Base-by-base conservation (phyloP, 2,888 invertebrate species). In the Pachymerium ferrugineum region DNA sequence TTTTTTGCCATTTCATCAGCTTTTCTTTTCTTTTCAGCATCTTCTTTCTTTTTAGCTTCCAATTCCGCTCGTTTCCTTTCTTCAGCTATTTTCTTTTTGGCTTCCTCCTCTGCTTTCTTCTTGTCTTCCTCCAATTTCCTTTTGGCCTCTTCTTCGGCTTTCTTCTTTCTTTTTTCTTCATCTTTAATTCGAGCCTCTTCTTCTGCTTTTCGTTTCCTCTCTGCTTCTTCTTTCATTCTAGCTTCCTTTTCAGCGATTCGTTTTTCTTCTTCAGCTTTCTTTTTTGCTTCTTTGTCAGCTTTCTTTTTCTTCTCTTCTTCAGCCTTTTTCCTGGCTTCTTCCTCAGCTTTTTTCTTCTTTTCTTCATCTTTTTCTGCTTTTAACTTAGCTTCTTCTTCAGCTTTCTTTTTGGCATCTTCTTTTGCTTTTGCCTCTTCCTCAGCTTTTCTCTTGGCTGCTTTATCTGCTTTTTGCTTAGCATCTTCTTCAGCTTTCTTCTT, bases 1-100 rank as follows among this genome's bases (percentile, higher is more conserved):
- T 14, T 47, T 38, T 67, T 16, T 74, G 74, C 25, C 33, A 30
- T 33, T 80, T 77, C 76, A 22, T 47, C 72, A 81, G 62, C 83
- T 76, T 30, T 81, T 82, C 72, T 81, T 76, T 78, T 83, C 82
- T 75, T 82, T 82, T 77, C 82, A 82, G 12, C 76, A 76, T 76
- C 79, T 76, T 75, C 82, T 82, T 73, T 83, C 82, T 47, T 83
- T 82, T 33, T 83, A 82, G 74, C 81, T 82, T 3, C 82, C 80
- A n/a, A 78, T 78, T 70, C 77, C 74, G 54, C 74, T 74, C 75
- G 76, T 77, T 47, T 74, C 72, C 74, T 76, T 75, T 33, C 76
- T 72, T 8, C 79, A 80, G 31, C 79, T 77, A 38, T 79, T 76
- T 74, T 78, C 77, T 62, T 80, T 78, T 47, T 79, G 80, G 74